A percentile compares a stretch with the other conserved stretches of the same genome.
phyloP scores from a whole-genome alignment of 2,797 vertebrate species.

The Uromys caudimaculatus region DNA sequence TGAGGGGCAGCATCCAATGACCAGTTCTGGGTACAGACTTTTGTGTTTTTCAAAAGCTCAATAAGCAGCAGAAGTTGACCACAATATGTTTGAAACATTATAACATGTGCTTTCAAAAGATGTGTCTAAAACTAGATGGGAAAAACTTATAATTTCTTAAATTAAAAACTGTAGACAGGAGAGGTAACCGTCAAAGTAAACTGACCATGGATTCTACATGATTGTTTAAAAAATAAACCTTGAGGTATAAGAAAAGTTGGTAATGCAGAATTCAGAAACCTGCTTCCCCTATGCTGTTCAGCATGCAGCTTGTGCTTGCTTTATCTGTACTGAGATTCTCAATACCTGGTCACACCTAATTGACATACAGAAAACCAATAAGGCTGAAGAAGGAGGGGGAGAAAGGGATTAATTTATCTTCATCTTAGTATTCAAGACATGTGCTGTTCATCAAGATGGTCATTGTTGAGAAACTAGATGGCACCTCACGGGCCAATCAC shows the following conservation, averaged over 20 bases:
- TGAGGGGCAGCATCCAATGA: conserved; percentile 63
- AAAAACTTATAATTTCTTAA: conserved; percentile 79
- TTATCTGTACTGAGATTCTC: not conserved
- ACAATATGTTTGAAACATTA: conserved; percentile 80
- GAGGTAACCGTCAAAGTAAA: conserved; percentile 75
- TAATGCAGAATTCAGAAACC: conserved; percentile 51
- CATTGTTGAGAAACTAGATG: not conserved
- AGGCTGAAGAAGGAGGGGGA: not conserved
- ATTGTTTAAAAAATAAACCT: conserved; percentile 76
- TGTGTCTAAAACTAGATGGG: conserved; percentile 72
- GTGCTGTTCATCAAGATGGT: not conserved
- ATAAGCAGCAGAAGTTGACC: conserved; percentile 72
- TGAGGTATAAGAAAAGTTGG: conserved; percentile 28
- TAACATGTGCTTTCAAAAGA: conserved; percentile 69
- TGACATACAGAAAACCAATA: not conserved
- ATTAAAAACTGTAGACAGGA: conserved; percentile 79
- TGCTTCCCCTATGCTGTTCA: not conserved
- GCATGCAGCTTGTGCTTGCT: not conserved
- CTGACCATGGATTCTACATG: conserved; percentile 61
- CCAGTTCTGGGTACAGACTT: conserved; percentile 66
- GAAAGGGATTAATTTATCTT: not conserved
- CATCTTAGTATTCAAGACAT: not conserved
- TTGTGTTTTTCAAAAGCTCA: conserved; percentile 71
- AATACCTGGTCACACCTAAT: not conserved
- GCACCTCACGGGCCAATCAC: not conserved